Percentiles rank a stretch among this genome's conserved stretches.
phyloP scores from a whole-genome alignment of 2,888 invertebrate species.

The Caenorhabditis zanzibari region DNA sequence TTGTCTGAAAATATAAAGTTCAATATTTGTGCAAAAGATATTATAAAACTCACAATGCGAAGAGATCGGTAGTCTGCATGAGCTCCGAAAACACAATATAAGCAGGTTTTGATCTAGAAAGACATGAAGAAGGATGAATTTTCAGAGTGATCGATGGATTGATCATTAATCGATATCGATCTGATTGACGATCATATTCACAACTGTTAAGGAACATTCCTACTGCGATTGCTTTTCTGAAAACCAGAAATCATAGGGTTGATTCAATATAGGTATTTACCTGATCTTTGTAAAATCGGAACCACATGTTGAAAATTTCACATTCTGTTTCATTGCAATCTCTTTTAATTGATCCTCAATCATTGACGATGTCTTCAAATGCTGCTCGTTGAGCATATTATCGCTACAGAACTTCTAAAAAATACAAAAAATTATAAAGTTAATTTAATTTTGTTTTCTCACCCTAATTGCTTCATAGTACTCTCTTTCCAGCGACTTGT shows the following conservation, averaged over 20 bases:
- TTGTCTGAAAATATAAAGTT: conserved; percentile 63
- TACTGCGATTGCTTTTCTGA: conserved; percentile 76
- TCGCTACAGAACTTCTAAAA: conserved; percentile 62
- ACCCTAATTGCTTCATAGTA: conserved; percentile 51
- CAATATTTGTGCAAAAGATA: neutral
- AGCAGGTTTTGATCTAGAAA: conserved; percentile 69
- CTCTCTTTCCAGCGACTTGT: conserved; percentile 51
- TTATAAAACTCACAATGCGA: conserved; percentile 73
- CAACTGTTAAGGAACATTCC: conserved; percentile 80
- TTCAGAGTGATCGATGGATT: conserved; percentile 74
- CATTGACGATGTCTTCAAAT: conserved; percentile 63
- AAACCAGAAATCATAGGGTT: conserved; percentile 17
- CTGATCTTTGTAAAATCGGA: conserved; percentile 51
- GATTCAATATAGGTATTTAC: conserved; percentile 14
- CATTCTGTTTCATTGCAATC: conserved; percentile 52
- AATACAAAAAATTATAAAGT: neutral
- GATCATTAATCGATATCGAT: conserved; percentile 75
- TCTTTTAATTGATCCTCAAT: conserved; percentile 64
- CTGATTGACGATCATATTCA: conserved; percentile 75
- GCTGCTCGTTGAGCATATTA: conserved; percentile 63
- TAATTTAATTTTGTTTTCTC: neutral
- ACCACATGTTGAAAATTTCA: conserved; percentile 56
- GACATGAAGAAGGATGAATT: conserved; percentile 79
- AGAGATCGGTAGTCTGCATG: conserved; percentile 78
- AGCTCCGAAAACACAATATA: conserved; percentile 80